Evolutionary conservation across 2,888 invertebrate species (phyloP).

Genomic region (Iphiclides podalirius): DNA sequence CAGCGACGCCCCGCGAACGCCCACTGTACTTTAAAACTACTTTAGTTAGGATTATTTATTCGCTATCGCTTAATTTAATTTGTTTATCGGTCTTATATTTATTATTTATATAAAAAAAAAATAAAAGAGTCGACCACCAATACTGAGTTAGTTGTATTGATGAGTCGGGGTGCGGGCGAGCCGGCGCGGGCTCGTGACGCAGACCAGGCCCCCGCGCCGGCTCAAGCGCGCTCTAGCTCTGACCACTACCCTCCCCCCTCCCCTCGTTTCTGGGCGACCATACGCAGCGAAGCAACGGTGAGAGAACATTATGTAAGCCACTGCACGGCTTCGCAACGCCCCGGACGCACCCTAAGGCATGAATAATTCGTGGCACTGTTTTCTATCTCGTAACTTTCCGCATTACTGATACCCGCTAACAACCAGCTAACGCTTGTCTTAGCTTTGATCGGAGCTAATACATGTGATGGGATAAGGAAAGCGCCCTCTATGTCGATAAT

Average conservation of each 20-base stretch:
- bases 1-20: slow-evolving; percentile 72
- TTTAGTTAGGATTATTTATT: slow-evolving; percentile 78
- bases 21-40: slow-evolving; percentile 72
- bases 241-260: slow-evolving; percentile 52
- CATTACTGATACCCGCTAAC: slow-evolving; percentile 72
- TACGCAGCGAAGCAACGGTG: slow-evolving; percentile 73
- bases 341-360: slow-evolving; percentile 72
- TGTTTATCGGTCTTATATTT: slow-evolving; percentile 73
- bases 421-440: slow-evolving; percentile 69
- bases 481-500: slow-evolving; percentile 81
- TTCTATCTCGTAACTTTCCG: slow-evolving; percentile 64
- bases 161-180: slow-evolving; percentile 54
- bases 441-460: slow-evolving; percentile 66
- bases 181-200: slow-evolving; percentile 40
- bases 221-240: slow-evolving; percentile 43
- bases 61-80: slow-evolving; percentile 79
- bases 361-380: slow-evolving; percentile 46
- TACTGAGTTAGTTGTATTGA: slow-evolving; percentile 55
- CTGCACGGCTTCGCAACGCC: slow-evolving; percentile 74
- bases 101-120: slow-evolving; percentile 66
- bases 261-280: slow-evolving; percentile 63
- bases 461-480: slow-evolving; percentile 88
- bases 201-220: slow-evolving; percentile 29
- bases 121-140: slow-evolving; percentile 76
- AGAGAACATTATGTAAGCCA: slow-evolving; percentile 75